phyloP scores from a whole-genome alignment of 2,888 invertebrate genomes.

The Aricia artaxerxes region DNA sequence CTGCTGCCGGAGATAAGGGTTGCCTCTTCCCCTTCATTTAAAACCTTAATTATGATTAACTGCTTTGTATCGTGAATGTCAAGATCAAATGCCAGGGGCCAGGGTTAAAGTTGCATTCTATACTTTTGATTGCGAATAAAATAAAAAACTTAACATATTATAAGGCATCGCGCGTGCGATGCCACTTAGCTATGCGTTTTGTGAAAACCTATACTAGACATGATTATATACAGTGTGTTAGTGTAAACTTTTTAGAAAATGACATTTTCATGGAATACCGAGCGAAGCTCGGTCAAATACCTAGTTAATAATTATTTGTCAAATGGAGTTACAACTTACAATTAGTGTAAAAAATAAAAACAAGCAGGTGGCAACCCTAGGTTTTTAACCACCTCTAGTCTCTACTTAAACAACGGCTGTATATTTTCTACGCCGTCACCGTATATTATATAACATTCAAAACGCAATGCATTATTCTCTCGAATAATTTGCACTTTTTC shows the following conservation, averaged over 20 bases:
- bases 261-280: too few relatives aligned
- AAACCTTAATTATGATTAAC: slow-evolving; percentile 5
- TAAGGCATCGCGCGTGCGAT: too few relatives aligned
- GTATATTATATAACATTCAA: slow-evolving; percentile 1
- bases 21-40: slow-evolving; percentile 25
- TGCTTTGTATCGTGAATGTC: background rate
- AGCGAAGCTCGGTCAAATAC: too few relatives aligned
- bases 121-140: too few relatives aligned
- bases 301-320: too few relatives aligned
- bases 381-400: background rate
- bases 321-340: too few relatives aligned
- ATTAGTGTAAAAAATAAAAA: background rate
- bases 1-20: slow-evolving; percentile 39
- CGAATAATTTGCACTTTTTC: slow-evolving; percentile 14
- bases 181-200: too few relatives aligned
- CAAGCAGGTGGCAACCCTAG: background rate
- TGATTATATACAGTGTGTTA: too few relatives aligned
- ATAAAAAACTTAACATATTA: too few relatives aligned
- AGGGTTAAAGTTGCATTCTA: background rate
- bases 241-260: too few relatives aligned
- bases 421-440: slow-evolving; percentile 32
- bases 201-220: too few relatives aligned
- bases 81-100: background rate
- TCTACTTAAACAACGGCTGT: background rate
- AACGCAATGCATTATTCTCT: background rate